Conservation (phyloP, 2,797 vertebrate genomes). For the Esox lucius region DNA sequence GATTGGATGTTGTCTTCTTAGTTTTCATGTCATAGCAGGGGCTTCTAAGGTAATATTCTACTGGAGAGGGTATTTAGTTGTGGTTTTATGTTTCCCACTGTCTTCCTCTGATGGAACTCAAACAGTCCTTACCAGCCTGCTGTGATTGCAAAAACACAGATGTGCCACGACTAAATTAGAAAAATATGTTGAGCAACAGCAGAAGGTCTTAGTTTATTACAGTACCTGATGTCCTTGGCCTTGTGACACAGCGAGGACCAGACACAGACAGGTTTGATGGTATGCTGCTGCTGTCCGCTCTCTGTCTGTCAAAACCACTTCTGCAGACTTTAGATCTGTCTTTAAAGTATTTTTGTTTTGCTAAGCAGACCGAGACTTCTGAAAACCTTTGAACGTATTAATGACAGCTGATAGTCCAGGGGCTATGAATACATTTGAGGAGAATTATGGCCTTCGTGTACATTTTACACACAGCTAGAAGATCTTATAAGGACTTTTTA, state of each 20-base stretch:
- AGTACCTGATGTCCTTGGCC: slow-evolving; percentile 51
- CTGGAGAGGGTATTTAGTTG: slow-evolving; percentile 40
- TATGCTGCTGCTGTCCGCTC: background rate
- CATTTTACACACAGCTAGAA: too few species aligned
- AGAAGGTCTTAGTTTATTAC: slow-evolving; percentile 56
- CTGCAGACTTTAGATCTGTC: slow-evolving; percentile 3
- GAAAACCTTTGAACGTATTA: background rate
- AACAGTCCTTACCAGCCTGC: slow-evolving; percentile 33
- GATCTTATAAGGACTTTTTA: too few species aligned
- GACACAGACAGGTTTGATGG: slow-evolving; percentile 51
- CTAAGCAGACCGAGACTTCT: background rate
- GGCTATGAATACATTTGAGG: background rate
- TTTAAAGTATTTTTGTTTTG: background rate
- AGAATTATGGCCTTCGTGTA: background rate
- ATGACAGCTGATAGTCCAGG: background rate
- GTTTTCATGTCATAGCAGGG: slow-evolving; percentile 51
- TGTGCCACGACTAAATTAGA: slow-evolving; percentile 55
- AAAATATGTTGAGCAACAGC: slow-evolving; percentile 49
- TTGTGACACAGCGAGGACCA: slow-evolving; percentile 26
- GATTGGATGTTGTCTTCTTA: slow-evolving; percentile 34
- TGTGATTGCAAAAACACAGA: slow-evolving; percentile 59
- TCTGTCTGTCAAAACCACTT: slow-evolving; percentile 50
- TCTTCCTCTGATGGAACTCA: slow-evolving; percentile 41
- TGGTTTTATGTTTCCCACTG: slow-evolving; percentile 51
- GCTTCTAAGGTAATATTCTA: slow-evolving; percentile 58